Base-by-base conservation (phyloP, 92 coral and sea anemone genomes). In the Epizoanthus stellaris region DNA sequence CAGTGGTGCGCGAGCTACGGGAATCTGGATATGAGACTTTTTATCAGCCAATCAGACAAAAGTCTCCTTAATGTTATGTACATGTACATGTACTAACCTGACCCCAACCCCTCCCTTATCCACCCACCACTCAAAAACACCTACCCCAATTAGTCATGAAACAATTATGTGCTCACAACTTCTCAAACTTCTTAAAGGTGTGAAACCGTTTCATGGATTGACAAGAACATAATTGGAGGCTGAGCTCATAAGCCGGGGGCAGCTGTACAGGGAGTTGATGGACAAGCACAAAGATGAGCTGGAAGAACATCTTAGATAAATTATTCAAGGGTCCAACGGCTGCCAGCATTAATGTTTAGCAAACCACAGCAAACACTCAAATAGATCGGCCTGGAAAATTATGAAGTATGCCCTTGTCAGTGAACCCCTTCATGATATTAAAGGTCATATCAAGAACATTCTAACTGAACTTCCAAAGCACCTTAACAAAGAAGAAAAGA, bases 351-450 rank as follows among this genome's bases (percentile, higher is more conserved):
- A 16, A 14, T 69, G 3, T 82, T 81, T 54, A 62, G 63, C 0
- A 9, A 53, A 42, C 91, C 86, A 14, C 47, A 11, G 1, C 4
- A 16, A 6, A 12, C 73, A 17, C 11, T 81, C 81, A n/a, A 39
- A 42, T 58, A 71, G 59, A 72, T 80, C 0, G 70, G 71, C 85
- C 25, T 83, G 23, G n/a, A 61, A 43, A 49, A 19, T 11, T 88
- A 88, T 76, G 59, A 84, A 75, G 65, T 83, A 11, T 62, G 77
- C 13, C 88, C 88, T 19, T 85, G n/a, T n/a, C n/a, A n/a, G 77
- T 70, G 88, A 82, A 20, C 91, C 88, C 3, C 82, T 70, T 14
- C 90, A 87, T 10, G 87, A 81, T 36, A 61, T 80, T 16, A 75
- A 75, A 30, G 66, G 80, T 43, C 64, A 75, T 63, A 73, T 73